Percentiles rank a stretch among this genome's conserved stretches.
These are phyloP conservation scores for Lithosia quadra DNA, from an alignment of 2,888 invertebrate species.

Conservation along the genomic window DNA sequence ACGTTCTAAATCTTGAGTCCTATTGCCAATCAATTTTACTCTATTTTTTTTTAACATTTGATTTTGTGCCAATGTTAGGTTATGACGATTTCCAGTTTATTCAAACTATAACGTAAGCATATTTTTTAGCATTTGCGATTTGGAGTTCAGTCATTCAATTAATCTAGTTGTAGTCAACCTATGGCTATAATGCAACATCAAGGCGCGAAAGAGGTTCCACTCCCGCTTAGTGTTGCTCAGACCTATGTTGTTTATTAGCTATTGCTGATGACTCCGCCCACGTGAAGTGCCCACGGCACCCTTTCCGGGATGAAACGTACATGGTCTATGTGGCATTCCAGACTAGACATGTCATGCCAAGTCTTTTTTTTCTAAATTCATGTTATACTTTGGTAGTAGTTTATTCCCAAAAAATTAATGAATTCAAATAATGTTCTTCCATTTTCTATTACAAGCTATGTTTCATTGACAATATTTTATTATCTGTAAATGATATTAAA, in stretches of 20 bases:
- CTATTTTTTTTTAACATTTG: too few relatives aligned
- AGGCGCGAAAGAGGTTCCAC: background rate
- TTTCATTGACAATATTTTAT: background rate
- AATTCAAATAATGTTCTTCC: background rate
- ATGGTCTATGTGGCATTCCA: too few relatives aligned
- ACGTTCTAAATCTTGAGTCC: background rate
- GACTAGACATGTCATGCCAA: too few relatives aligned
- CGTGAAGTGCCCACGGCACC: too few relatives aligned
- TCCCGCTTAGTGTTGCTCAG: too few relatives aligned
- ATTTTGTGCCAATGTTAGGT: background rate
- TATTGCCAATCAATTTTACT: background rate
- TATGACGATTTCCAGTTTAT: background rate
- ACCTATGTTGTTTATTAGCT: too few relatives aligned
- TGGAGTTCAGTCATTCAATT: background rate
- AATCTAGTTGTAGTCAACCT: too few relatives aligned
- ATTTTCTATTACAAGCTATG: background rate
- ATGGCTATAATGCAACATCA: background rate
- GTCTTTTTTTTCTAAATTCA: too few relatives aligned
- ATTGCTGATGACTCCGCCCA: too few relatives aligned
- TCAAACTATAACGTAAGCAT: background rate
- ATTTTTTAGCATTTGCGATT: background rate
- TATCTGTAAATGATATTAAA: background rate
- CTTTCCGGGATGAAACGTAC: too few relatives aligned
- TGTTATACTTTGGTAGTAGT: too few relatives aligned
- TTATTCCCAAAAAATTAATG: too few relatives aligned